Evolutionary conservation across 2,113 vertebrate genomes (phyloP).

Genomic region (Platichthys stellatus): DNA sequence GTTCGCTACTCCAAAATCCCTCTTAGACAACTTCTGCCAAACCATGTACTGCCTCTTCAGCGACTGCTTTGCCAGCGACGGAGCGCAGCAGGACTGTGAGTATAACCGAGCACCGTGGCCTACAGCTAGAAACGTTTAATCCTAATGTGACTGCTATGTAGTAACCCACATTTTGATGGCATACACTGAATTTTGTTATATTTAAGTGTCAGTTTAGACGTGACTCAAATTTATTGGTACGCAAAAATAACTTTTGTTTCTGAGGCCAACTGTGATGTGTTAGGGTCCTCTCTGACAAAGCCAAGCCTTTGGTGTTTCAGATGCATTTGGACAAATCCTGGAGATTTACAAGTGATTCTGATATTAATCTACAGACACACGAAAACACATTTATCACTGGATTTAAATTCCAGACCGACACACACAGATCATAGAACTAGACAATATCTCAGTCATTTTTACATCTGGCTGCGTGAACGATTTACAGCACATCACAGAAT

Average conservation of each 20-base stretch:
- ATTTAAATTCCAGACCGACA: background rate
- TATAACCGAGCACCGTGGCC: constrained; percentile 18
- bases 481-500: background rate
- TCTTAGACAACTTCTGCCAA: constrained; percentile 81
- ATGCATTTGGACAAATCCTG: too few species aligned
- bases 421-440: background rate
- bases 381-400: background rate
- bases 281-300: too few species aligned
- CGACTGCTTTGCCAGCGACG: constrained; percentile 70
- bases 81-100: constrained; percentile 73
- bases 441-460: background rate
- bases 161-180: too few species aligned
- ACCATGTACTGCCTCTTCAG: constrained; percentile 82
- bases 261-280: too few species aligned
- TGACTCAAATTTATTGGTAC: too few species aligned
- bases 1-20: constrained; percentile 76
- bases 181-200: too few species aligned
- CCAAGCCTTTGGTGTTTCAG: too few species aligned
- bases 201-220: too few species aligned
- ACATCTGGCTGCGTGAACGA: too few species aligned
- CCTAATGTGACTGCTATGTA: too few species aligned
- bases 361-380: background rate
- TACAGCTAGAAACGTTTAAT: background rate
- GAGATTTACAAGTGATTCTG: too few species aligned
- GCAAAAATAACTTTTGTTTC: too few species aligned